Percentiles rank a stretch among this genome's conserved stretches.
Conservation (phyloP, 2,113 vertebrate genomes). For the Callipepla squamata region DNA sequence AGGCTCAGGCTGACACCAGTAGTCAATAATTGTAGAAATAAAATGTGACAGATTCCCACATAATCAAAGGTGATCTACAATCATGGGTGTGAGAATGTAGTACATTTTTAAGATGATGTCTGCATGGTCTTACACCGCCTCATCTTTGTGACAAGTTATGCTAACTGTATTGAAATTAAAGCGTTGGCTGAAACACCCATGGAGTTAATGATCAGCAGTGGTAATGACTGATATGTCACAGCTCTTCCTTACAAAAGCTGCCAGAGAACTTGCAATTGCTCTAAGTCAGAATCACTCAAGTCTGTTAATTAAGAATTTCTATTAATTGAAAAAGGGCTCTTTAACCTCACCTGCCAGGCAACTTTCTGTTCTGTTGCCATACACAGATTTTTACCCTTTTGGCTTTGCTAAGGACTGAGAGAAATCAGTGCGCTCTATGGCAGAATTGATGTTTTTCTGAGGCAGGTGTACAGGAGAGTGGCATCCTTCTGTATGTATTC, state of each 20-base stretch:
- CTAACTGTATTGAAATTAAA: not conserved
- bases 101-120: not conserved
- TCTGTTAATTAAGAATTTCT: not conserved
- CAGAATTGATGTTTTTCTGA: not conserved
- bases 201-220: not conserved
- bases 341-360: not conserved
- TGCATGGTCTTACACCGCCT: not conserved
- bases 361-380: not conserved
- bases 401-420: not conserved
- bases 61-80: not conserved
- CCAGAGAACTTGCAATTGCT: not conserved
- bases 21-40: not conserved
- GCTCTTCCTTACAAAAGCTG: not conserved
- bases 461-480: not conserved
- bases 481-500: not conserved
- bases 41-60: not conserved
- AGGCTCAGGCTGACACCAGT: not conserved
- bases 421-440: not conserved
- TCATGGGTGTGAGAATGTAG: not conserved
- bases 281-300: not conserved
- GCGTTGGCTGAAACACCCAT: not conserved
- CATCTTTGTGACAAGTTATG: not conserved
- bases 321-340: not conserved
- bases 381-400: not conserved
- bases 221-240: not conserved